A percentile compares a stretch with the other conserved stretches of the same genome.
Conservation (phyloP, 2,113 vertebrate genomes). For the Morone saxatilis region DNA sequence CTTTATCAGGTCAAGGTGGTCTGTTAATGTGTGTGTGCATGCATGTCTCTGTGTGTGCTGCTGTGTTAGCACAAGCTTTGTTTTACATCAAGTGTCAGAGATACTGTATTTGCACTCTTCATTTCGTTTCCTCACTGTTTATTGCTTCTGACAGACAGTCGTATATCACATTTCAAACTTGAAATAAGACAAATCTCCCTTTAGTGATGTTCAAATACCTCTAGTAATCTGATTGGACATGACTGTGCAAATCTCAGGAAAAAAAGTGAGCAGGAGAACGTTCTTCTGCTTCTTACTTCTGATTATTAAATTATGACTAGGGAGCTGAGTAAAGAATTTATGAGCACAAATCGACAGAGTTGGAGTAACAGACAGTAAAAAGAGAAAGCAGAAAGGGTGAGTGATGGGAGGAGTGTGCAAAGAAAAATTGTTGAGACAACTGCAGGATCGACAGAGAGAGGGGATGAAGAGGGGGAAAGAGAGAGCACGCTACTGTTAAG, state of each 20-base stretch:
- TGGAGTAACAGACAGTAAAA: conserved; percentile 66
- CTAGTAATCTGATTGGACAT: conserved; percentile 49
- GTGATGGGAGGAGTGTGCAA: conserved; percentile 70
- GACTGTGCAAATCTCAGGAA: conserved; percentile 60
- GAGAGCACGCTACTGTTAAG: conserved; percentile 75
- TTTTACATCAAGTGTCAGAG: conserved; percentile 32
- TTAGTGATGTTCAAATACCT: conserved; percentile 43
- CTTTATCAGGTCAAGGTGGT: conserved; percentile 86
- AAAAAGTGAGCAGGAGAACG: conserved; percentile 43
- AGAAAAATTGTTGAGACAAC: conserved; percentile 64
- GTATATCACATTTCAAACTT: conserved; percentile 41
- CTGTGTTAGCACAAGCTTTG: conserved; percentile 45
- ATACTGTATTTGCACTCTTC: not conserved
- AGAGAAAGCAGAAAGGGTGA: conserved; percentile 65
- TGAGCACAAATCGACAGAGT: conserved; percentile 80
- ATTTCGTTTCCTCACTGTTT: conserved; percentile 14
- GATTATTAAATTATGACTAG: conserved; percentile 80
- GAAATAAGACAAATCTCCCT: conserved; percentile 33
- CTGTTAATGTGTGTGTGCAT: conserved; percentile 47
- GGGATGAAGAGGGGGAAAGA: conserved; percentile 50
- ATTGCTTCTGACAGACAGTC: conserved; percentile 28
- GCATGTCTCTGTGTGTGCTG: conserved; percentile 7
- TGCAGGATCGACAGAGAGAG: conserved; percentile 52
- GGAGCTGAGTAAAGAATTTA: conserved; percentile 74
- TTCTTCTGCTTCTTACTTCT: conserved; percentile 64